A percentile compares a stretch with the other conserved stretches of the same genome.
Evolutionary conservation across 2,797 vertebrate genomes (phyloP).

Genomic region (Diplodus puntazzo): DNA sequence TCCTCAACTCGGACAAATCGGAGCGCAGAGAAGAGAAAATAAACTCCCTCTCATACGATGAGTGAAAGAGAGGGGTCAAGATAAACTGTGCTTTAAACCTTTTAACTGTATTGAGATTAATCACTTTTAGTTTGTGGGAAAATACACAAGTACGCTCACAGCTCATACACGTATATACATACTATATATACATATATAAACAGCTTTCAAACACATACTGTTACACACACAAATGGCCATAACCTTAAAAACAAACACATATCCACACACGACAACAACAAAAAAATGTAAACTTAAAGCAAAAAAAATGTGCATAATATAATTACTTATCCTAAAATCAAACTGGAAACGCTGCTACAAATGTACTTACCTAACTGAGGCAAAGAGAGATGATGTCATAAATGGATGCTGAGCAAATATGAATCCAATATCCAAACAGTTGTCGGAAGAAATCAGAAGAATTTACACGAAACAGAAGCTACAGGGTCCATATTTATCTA

Average conservation of each 20-base stretch:
- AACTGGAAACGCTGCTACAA: neutral
- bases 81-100: constrained; percentile 41
- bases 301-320: neutral
- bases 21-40: constrained; percentile 58
- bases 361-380: neutral
- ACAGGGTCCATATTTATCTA: neutral
- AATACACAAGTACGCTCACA: constrained; percentile 37
- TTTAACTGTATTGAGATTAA: constrained; percentile 37
- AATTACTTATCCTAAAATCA: neutral
- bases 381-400: neutral
- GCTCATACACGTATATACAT: neutral
- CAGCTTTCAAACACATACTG: constrained; percentile 2
- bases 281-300: neutral
- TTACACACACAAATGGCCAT: neutral
- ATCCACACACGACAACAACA: neutral
- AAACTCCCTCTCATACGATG: constrained; percentile 57
- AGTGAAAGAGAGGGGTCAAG: constrained; percentile 55
- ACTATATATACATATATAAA: neutral
- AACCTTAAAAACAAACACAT: neutral
- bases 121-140: constrained; percentile 42
- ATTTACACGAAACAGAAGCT: neutral
- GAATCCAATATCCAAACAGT: neutral
- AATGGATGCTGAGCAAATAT: neutral
- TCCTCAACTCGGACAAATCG: constrained; percentile 42
- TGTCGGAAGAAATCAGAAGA: neutral